A percentile compares a stretch with the other conserved stretches of the same genome.
Conservation (phyloP, 2,113 vertebrate species). For the Globicephala melas region DNA sequence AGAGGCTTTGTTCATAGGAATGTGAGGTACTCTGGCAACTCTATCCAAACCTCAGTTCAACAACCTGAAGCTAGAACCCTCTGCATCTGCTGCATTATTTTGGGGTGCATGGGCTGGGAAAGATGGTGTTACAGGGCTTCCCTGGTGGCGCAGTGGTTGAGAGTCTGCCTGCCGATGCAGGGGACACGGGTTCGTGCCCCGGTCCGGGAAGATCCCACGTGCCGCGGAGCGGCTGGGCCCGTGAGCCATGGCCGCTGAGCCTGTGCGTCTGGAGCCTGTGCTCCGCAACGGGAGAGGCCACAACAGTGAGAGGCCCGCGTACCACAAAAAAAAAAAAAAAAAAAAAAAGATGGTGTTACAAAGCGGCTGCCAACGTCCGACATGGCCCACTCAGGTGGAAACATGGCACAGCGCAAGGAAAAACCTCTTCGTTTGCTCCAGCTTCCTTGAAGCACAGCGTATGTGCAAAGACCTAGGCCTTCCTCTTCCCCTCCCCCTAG, state of each 20-base stretch:
- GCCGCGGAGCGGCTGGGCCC: too few species aligned
- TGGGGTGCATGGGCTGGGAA: neutral
- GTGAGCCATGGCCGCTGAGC: too few species aligned
- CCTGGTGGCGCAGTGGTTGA: too few species aligned
- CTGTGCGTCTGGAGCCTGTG: too few species aligned
- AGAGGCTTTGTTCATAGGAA: constrained; percentile 6
- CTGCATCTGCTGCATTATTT: neutral
- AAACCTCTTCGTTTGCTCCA: neutral
- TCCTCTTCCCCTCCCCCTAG: neutral
- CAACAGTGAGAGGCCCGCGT: too few species aligned
- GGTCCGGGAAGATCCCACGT: too few species aligned
- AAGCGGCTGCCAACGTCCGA: neutral
- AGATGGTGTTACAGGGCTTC: neutral
- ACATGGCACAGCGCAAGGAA: constrained; percentile 45
- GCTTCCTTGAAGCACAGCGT: neutral
- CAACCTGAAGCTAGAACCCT: constrained; percentile 12
- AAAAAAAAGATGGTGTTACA: neutral
- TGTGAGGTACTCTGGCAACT: neutral
- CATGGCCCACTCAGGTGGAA: constrained; percentile 13
- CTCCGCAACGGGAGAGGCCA: too few species aligned
- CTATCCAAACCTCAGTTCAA: neutral
- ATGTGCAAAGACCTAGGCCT: neutral
- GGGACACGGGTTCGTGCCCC: too few species aligned
- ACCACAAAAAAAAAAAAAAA: too few species aligned
- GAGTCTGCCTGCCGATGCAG: too few species aligned